These are phyloP conservation scores for Dasysyrphus tricinctus DNA, from an alignment of 2,888 invertebrate species.

Conservation along the genomic window DNA sequence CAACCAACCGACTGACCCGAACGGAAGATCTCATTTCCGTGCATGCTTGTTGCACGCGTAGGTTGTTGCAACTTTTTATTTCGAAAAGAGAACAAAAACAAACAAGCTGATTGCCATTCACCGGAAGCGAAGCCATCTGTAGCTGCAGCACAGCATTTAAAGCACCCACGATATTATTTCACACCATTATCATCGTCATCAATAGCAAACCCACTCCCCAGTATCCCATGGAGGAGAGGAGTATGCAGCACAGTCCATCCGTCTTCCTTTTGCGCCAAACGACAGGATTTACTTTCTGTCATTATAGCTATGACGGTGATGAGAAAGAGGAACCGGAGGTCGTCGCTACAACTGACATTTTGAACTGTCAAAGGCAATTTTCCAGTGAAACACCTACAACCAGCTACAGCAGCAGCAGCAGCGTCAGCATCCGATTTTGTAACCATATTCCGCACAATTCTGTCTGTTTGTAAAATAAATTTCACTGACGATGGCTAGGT, in stretches of 20 bases:
- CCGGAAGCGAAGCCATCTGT: constrained; percentile 62
- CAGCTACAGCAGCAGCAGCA: background rate
- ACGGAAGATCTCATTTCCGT: constrained; percentile 69
- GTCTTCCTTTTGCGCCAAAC: constrained; percentile 32
- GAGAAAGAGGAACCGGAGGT: constrained; percentile 47
- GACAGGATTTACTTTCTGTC: constrained; percentile 52
- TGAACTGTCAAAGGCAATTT: constrained; percentile 36
- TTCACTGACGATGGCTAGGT: constrained; percentile 8
- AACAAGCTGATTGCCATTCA: constrained; percentile 54
- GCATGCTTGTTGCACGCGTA: constrained; percentile 65
- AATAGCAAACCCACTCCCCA: constrained; percentile 27
- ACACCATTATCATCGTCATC: constrained; percentile 39
- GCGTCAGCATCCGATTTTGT: constrained; percentile 45
- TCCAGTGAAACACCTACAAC: constrained; percentile 38
- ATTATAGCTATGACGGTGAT: constrained; percentile 27
- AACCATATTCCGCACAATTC: constrained; percentile 25
- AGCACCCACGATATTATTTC: constrained; percentile 58
- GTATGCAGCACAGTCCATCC: constrained; percentile 18
- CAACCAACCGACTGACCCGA: background rate
- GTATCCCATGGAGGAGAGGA: constrained; percentile 21
- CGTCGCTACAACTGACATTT: constrained; percentile 29
- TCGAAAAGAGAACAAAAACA: constrained; percentile 18
- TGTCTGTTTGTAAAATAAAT: constrained; percentile 26
- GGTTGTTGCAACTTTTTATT: constrained; percentile 37
- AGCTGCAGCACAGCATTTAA: constrained; percentile 28